These are phyloP conservation scores for Rhinoraja longicauda DNA, from an alignment of 2,797 vertebrate genomes.

Conservation along the genomic window DNA sequence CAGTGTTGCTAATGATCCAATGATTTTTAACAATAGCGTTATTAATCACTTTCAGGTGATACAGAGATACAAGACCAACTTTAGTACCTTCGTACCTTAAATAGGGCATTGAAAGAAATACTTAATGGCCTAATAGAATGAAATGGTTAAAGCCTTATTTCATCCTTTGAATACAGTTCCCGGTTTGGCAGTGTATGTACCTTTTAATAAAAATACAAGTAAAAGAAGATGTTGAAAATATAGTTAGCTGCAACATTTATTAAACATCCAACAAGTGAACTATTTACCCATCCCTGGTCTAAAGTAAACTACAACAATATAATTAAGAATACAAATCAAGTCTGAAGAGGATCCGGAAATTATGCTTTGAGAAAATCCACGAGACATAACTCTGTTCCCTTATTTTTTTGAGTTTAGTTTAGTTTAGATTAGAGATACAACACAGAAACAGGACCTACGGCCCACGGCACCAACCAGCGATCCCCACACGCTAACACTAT, in stretches of 20 bases:
- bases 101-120: not conserved
- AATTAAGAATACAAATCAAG: conserved; percentile 24
- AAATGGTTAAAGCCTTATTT: not conserved
- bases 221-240: not conserved
- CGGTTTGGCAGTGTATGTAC: not conserved
- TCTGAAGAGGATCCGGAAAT: not conserved
- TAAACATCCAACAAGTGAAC: not conserved
- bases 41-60: not conserved
- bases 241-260: too few relatives aligned
- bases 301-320: not conserved
- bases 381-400: not conserved
- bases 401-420: not conserved
- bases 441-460: too few relatives aligned
- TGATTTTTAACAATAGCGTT: not conserved
- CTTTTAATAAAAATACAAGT: not conserved
- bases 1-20: not conserved
- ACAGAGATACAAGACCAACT: not conserved
- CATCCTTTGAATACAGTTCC: not conserved
- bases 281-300: not conserved
- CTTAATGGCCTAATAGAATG: not conserved
- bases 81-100: not conserved
- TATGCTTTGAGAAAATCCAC: not conserved
- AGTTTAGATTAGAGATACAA: too few relatives aligned
- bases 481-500: too few relatives aligned
- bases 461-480: too few relatives aligned